phyloP scores from a whole-genome alignment of 37 sponge, comb jelly and placozoan genomes.

The Eunapius fragilis region DNA sequence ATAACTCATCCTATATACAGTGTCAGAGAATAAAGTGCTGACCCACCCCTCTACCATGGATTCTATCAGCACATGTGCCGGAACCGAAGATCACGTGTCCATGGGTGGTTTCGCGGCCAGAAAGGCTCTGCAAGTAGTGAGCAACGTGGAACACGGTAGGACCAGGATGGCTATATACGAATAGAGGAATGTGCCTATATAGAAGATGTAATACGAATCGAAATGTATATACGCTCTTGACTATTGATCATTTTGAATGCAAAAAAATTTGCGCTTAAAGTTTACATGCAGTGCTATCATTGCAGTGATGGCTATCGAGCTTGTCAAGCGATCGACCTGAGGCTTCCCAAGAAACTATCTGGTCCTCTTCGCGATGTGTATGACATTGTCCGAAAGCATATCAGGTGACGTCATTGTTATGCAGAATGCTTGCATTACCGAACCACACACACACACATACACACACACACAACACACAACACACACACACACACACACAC shows the following conservation, averaged over 20 bases:
- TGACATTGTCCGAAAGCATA: conserved; percentile 33
- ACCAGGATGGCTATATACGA: too few relatives aligned
- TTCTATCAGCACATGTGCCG: conserved; percentile 78
- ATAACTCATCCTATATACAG: conserved; percentile 6
- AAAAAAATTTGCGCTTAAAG: too few relatives aligned
- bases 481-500: too few relatives aligned
- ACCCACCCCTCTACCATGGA: conserved; percentile 88
- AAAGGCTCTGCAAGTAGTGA: conserved; percentile 81
- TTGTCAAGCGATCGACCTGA: conserved; percentile 87
- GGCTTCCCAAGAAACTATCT: conserved; percentile 19
- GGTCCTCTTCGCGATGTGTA: conserved; percentile 71
- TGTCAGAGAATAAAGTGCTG: conserved; percentile 89
- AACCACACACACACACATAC: too few relatives aligned
- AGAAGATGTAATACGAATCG: too few relatives aligned
- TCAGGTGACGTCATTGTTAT: too few relatives aligned
- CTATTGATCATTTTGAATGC: not conserved
- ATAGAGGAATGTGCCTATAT: too few relatives aligned
- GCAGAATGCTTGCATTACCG: too few relatives aligned
- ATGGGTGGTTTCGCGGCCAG: conserved; percentile 88
- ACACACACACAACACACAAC: too few relatives aligned
- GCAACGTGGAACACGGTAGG: conserved; percentile 72
- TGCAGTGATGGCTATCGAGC: too few relatives aligned
- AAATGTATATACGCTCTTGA: too few relatives aligned
- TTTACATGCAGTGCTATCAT: too few relatives aligned
- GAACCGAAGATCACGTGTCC: conserved; percentile 89